A percentile compares a stretch with the other conserved stretches of the same genome.
phyloP scores from a whole-genome alignment of 2,113 vertebrate genomes.

The Melanerpes aurifrons region DNA sequence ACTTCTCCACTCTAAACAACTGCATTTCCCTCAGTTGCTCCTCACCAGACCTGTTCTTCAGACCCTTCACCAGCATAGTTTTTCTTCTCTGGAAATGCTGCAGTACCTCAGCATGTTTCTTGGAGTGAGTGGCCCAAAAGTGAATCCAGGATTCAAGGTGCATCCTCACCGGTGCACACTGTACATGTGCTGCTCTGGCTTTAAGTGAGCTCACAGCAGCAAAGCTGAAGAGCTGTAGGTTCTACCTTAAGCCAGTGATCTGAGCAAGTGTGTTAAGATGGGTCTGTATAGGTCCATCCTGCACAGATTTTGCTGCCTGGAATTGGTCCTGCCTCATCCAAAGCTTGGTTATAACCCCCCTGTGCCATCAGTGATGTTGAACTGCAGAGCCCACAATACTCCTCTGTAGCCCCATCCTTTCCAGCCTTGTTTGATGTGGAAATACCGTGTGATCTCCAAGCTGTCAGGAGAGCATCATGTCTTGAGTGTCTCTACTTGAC shows the following conservation, averaged over 20 bases:
- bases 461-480: background rate
- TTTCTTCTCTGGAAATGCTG: too few species aligned
- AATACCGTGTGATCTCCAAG: background rate
- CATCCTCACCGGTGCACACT: background rate
- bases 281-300: background rate
- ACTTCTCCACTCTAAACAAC: too few species aligned
- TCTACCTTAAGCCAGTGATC: background rate
- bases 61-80: too few species aligned
- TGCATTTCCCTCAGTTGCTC: too few species aligned
- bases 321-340: background rate
- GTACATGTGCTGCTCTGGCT: background rate
- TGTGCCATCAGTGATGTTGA: background rate
- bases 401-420: background rate
- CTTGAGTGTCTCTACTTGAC: slow-evolving; percentile 37
- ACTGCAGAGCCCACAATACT: background rate
- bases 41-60: too few species aligned
- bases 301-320: background rate
- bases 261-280: background rate
- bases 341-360: background rate
- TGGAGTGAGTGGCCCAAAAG: too few species aligned
- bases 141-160: too few species aligned
- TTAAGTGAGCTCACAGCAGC: background rate
- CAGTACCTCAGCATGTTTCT: too few species aligned
- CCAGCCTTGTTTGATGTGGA: slow-evolving; percentile 6
- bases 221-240: background rate